Percentiles rank a stretch among this genome's conserved stretches.
Conservation (phyloP, 2,113 vertebrate species). For the Rhinopomastus cyanomelas region DNA sequence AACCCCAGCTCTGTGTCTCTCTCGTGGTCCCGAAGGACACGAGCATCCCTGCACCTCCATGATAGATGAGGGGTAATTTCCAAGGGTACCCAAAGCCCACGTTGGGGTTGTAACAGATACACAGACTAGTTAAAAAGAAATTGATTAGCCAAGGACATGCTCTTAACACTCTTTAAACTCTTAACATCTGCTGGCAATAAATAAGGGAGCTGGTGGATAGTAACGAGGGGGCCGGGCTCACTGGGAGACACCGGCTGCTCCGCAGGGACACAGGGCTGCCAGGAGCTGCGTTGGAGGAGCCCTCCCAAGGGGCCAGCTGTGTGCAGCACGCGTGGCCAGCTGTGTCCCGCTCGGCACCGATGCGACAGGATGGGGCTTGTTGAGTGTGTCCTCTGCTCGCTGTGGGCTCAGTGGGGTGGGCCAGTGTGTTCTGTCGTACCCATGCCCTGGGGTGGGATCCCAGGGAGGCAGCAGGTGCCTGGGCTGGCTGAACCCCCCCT, state of each 20-base stretch:
- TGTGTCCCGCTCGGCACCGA: fast-evolving
- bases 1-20: not conserved
- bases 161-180: constrained; percentile 63
- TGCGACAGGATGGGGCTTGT: fast-evolving
- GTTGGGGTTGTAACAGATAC: constrained; percentile 31
- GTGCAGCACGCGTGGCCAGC: fast-evolving
- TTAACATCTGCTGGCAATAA: constrained; percentile 70
- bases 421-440: fast-evolving
- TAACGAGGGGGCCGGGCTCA: constrained; percentile 39
- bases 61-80: constrained; percentile 3
- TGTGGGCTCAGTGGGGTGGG: not conserved
- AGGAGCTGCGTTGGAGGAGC: not conserved
- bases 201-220: constrained; percentile 59
- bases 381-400: fast-evolving
- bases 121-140: constrained; percentile 60
- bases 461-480: fast-evolving
- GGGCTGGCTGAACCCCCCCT: fast-evolving
- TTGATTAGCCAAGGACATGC: constrained; percentile 66
- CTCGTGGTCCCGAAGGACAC: not conserved
- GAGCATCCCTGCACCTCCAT: not conserved
- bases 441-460: fast-evolving
- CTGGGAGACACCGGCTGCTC: not conserved
- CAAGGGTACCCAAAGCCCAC: constrained; percentile 17
- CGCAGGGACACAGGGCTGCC: not conserved
- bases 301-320: fast-evolving